Conservation (phyloP, 1,140 invertebrate genomes). For the Chrysomallon squamiferum region DNA sequence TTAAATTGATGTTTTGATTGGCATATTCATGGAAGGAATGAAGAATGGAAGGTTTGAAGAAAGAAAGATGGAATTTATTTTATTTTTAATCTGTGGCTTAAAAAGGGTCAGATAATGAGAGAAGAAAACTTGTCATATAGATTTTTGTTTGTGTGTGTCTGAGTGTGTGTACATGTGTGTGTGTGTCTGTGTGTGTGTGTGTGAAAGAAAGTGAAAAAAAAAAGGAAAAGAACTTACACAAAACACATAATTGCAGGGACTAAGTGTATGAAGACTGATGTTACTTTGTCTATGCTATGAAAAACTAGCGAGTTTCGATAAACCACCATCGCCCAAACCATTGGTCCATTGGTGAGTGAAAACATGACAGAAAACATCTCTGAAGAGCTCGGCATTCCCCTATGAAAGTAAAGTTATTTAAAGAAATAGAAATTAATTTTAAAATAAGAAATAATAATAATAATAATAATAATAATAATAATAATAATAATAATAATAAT, state of each 20-base stretch:
- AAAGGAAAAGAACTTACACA: constrained; percentile 42
- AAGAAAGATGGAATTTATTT: no score
- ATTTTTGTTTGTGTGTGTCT: no score
- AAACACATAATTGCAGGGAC: constrained; percentile 48
- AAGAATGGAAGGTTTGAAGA: no score
- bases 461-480: background rate
- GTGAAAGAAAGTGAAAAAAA: no score
- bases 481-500: background rate
- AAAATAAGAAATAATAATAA: background rate
- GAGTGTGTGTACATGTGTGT: no score
- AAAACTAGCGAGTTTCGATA: constrained; percentile 56
- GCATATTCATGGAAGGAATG: no score
- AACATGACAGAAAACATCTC: constrained; percentile 43
- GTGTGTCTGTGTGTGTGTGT: no score
- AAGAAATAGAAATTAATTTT: background rate
- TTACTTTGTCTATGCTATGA: constrained; percentile 54
- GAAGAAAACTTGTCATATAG: no score
- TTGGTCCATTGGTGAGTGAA: constrained; percentile 47
- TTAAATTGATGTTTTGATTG: background rate
- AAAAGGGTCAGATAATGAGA: no score
- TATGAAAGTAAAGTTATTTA: constrained; percentile 20
- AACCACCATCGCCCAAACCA: constrained; percentile 46
- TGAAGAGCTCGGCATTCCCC: constrained; percentile 17
- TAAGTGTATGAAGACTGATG: constrained; percentile 54
- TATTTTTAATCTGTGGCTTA: no score